Evolutionary conservation across 2,797 vertebrate genomes (phyloP), one percentile per base, ranked within the genome.

Genomic region (Pangasius krempfi): DNA sequence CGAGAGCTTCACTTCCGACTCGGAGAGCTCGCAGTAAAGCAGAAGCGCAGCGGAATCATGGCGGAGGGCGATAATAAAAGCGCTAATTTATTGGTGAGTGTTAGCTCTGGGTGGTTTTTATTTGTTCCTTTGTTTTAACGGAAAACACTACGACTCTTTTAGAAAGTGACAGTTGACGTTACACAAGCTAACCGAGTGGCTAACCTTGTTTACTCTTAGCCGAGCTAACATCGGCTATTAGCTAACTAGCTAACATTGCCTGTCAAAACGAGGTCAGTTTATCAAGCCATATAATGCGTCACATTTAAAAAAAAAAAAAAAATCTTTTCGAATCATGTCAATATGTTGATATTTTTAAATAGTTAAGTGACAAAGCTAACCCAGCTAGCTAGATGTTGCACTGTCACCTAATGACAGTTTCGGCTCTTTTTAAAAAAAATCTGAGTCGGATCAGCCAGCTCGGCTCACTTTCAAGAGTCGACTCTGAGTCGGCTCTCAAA

Each of bases 41-140:
- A 64, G 25, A 25, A 14, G 2, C n/a, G 14, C 30, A n/a, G 14
- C 33, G 27, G 52, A 33, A 82, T 4, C 40, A 92, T 92, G 92
- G 83, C 92, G 37, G 92, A 92, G 18, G 89, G 88, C n/a, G 92
- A 92, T 5, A 92, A 92, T 78, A 92, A 92, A 90, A 92, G 92
- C 22, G 88, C 91, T 3, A 93, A 93, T 70, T 30, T 92, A 40
- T 56, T 92, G 89, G 93, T 93, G 91, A 89, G 92, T 90, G 50
- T 9, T 3, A 1, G 47, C 2, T 1, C 2, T 13, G n/a, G 0
- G 3, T 33, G 18, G 12, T 76, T 13, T 72, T 64, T 14, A 1
- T 33, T 4, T 4, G 37, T n/a, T 82, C 12, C 0, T 79, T 14
- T 20, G 27, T 66, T 33, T 66, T 5, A 50, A 22, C 30, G 18